A percentile compares a stretch with the other conserved stretches of the same genome.
phyloP scores from a whole-genome alignment of 1,140 invertebrate genomes.

The Scaptomyza hsui region DNA sequence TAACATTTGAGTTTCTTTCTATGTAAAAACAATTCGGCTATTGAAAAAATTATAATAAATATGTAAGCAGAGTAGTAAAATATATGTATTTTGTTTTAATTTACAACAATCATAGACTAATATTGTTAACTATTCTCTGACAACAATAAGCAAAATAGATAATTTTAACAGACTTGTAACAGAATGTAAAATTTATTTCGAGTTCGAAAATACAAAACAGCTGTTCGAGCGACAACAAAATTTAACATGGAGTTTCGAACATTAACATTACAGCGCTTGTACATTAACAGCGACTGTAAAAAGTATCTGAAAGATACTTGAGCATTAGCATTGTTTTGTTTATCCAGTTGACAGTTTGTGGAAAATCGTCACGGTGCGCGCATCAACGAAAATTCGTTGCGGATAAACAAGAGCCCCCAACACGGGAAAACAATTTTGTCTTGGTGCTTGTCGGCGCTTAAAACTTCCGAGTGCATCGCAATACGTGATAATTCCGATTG shows the following conservation, averaged over 20 bases:
- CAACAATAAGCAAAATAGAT: background rate
- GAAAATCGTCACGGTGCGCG: conserved; percentile 80
- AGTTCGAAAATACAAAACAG: conserved; percentile 17
- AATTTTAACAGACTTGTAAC: conserved; percentile 8
- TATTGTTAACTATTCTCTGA: too few species aligned
- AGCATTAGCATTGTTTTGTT: conserved; percentile 62
- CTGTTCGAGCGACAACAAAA: conserved; percentile 2
- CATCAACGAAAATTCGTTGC: conserved; percentile 60
- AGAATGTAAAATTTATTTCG: background rate
- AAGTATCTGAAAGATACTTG: conserved; percentile 40
- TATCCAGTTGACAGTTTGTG: conserved; percentile 71
- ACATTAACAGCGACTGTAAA: conserved; percentile 29
- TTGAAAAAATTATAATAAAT: too few species aligned
- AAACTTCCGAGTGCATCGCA: conserved; percentile 17
- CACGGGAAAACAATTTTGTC: conserved; percentile 38
- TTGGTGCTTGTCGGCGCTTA: conserved; percentile 39
- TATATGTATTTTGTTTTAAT: too few species aligned
- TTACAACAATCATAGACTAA: too few species aligned
- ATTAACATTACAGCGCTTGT: conserved; percentile 2
- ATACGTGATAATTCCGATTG: conserved; percentile 50
- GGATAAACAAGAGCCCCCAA: conserved; percentile 50
- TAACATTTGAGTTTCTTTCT: background rate
- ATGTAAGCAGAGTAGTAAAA: background rate
- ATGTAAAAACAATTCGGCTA: background rate
- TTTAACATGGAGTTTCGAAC: background rate